Base-by-base conservation (phyloP, 1,140 invertebrate species). In the Zaprionus capensis region DNA sequence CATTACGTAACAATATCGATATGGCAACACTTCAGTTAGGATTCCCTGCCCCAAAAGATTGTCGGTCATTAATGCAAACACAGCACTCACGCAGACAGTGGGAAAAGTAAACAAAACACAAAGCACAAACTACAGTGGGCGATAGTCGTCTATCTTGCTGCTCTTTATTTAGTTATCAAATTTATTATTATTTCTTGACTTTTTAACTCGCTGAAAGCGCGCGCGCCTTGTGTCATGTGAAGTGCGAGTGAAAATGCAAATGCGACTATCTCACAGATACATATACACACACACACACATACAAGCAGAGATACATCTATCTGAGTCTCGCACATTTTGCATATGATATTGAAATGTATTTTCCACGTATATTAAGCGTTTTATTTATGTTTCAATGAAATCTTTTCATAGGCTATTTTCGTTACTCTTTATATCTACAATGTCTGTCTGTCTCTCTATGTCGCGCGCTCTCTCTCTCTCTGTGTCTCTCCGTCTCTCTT, bases 391-490 rank as follows among this genome's bases (percentile, higher is more conserved):
- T 46, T 46, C 41, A 46, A 46, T 51, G 46, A 51, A 24, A 46
- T 46, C 41, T 51, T 22, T 38, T 61, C 20, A 51, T 51, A 51
- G 17, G n/a, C 34, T 28, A 51, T 31, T 38, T 28, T 38, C 20
- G 24, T 72, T 62, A 26, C 14, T 17, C 36, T 62, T 59, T 59
- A 22, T 72, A 14, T 28, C 44, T 62, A 12, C n/a, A 1, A n/a
- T n/a, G 24, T 20, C 11, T n/a, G 38, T 7, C 53, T 71, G 59
- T 78, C 80, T 67, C 70, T 17, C 44, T 61, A 17, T 55, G 28
- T 31, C 58, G 49, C 65, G 38, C 36, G 17, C 34, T 65, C 31
- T 15, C 11, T 41, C 24, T 56, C 56, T 55, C 56, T n/a, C 63
- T 61, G 70, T 68, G 76, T 75, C 71, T 6, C 28, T 59, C 20